These are phyloP conservation scores for Formica aserva DNA, from an alignment of 2,888 invertebrate genomes.

Conservation along the genomic window DNA sequence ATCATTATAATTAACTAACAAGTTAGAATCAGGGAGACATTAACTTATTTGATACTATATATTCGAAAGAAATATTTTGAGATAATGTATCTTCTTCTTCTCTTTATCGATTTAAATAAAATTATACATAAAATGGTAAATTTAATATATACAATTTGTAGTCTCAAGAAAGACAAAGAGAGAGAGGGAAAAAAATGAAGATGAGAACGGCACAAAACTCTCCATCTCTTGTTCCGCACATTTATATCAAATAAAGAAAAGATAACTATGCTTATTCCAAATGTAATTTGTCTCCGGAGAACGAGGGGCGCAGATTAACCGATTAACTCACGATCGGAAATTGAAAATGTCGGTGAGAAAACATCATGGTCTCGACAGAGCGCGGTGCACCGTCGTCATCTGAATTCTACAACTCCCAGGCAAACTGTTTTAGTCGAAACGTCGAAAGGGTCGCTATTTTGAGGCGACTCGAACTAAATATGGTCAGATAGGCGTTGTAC, in stretches of 20 bases:
- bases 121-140: background rate
- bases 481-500: constrained; percentile 84
- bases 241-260: background rate
- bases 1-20: background rate
- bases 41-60: constrained; percentile 4
- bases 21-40: background rate
- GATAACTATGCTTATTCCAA: background rate
- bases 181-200: background rate
- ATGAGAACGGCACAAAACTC: background rate
- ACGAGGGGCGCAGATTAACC: background rate
- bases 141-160: background rate
- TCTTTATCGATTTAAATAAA: background rate
- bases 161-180: background rate
- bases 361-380: background rate
- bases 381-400: constrained; percentile 24
- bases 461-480: constrained; percentile 85
- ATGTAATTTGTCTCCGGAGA: background rate
- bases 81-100: background rate
- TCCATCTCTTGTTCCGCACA: background rate
- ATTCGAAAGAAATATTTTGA: background rate
- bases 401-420: constrained; percentile 69
- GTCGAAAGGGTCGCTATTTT: constrained; percentile 84
- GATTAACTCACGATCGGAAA: constrained; percentile 67
- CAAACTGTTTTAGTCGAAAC: constrained; percentile 83
- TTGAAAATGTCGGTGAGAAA: constrained; percentile 42